These are phyloP conservation scores for Parthenolecanium corni DNA, from an alignment of 2,888 invertebrate species.

Conservation along the genomic window DNA sequence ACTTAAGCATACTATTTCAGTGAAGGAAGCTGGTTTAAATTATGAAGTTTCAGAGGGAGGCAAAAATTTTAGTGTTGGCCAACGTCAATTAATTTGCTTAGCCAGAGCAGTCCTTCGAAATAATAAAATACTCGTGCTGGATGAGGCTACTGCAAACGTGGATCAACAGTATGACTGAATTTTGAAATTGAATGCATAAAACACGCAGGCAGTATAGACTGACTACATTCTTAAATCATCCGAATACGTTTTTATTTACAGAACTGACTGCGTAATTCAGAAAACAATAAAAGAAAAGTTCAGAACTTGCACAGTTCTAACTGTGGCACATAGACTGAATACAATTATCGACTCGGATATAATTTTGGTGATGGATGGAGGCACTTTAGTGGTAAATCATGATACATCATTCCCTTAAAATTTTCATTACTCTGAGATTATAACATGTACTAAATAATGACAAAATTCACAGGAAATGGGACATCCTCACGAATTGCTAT, in stretches of 20 bases:
- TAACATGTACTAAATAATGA: too few relatives aligned
- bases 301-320: constrained; percentile 65
- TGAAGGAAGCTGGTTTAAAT: constrained; percentile 45
- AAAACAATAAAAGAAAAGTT: constrained; percentile 64
- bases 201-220: too few relatives aligned
- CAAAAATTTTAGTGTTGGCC: constrained; percentile 74
- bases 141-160: constrained; percentile 86
- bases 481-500: constrained; percentile 55
- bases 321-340: constrained; percentile 73
- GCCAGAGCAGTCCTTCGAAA: constrained; percentile 73
- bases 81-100: constrained; percentile 75
- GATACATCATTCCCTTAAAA: too few relatives aligned
- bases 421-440: too few relatives aligned
- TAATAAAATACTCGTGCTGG: constrained; percentile 68
- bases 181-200: too few relatives aligned
- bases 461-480: constrained; percentile 50
- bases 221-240: too few relatives aligned
- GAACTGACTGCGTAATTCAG: constrained; percentile 68
- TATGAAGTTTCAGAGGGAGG: constrained; percentile 63
- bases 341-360: constrained; percentile 81
- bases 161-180: constrained; percentile 63
- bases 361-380: constrained; percentile 50
- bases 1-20: constrained; percentile 57
- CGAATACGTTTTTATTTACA: constrained; percentile 38
- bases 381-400: constrained; percentile 39